A percentile compares a stretch with the other conserved stretches of the same genome.
These are phyloP conservation scores for Drosophila meridiana DNA, from an alignment of 2,888 invertebrate genomes.

Conservation along the genomic window DNA sequence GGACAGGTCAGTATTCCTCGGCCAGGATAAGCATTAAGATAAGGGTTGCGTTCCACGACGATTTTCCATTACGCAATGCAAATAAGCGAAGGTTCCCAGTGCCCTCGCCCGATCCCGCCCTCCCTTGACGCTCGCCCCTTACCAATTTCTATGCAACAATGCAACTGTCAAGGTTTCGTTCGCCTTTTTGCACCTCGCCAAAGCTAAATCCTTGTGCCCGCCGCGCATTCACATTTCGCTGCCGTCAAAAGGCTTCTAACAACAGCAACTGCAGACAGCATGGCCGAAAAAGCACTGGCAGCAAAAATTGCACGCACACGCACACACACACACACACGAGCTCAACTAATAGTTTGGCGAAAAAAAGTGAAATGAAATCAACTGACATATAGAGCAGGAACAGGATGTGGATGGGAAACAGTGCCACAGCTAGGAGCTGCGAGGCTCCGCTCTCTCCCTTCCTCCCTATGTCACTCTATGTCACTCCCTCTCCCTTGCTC, in stretches of 20 bases:
- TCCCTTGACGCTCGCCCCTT: slow-evolving; percentile 2
- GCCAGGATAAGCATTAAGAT: slow-evolving; percentile 43
- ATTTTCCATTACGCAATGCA: slow-evolving; percentile 77
- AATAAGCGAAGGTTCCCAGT: slow-evolving; percentile 52
- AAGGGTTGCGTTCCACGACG: slow-evolving; percentile 44
- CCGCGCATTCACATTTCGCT: slow-evolving; percentile 19
- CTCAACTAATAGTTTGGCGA: slow-evolving; percentile 73
- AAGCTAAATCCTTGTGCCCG: slow-evolving; percentile 5
- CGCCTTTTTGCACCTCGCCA: slow-evolving; percentile 29
- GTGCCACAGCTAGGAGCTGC: slow-evolving; percentile 12
- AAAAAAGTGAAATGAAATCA: slow-evolving; percentile 79
- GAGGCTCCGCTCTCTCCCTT: not conserved
- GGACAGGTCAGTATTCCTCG: slow-evolving; percentile 72
- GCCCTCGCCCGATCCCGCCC: not conserved
- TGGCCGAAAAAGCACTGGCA: slow-evolving; percentile 41
- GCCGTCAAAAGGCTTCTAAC: slow-evolving; percentile 57
- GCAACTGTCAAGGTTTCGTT: slow-evolving; percentile 77
- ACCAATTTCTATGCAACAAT: slow-evolving; percentile 57
- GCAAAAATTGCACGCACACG: slow-evolving; percentile 41
- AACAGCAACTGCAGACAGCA: slow-evolving; percentile 39
- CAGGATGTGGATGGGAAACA: slow-evolving; percentile 12
- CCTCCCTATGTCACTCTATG: not conserved
- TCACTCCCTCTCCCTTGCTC: too few species aligned
- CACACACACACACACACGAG: slow-evolving; percentile 29
- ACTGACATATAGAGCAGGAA: slow-evolving; percentile 74